phyloP scores from a whole-genome alignment of 2,113 vertebrate genomes.

The Gila orcuttii region DNA sequence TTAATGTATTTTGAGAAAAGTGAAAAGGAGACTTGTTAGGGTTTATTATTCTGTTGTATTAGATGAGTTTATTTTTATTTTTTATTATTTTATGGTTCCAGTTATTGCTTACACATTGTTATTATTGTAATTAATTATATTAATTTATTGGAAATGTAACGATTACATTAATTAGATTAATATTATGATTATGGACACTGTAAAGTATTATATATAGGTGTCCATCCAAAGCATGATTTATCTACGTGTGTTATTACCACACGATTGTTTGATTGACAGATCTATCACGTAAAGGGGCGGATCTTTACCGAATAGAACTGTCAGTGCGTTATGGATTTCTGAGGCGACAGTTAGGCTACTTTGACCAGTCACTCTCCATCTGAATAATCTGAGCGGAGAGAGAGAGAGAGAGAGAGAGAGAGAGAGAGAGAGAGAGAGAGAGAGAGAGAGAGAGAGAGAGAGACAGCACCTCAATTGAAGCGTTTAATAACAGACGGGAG shows the following conservation, averaged over 20 bases:
- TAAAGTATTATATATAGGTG: not conserved
- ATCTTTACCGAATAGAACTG: not conserved
- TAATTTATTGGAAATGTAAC: not conserved
- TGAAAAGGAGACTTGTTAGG: not conserved
- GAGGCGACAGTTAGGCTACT: not conserved
- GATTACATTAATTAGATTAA: not conserved
- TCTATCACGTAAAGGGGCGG: not conserved
- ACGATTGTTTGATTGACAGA: not conserved
- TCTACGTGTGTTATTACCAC: not conserved
- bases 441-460: slow-evolving; percentile 16
- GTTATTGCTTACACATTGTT: not conserved
- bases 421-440: slow-evolving; percentile 24
- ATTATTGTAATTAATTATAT: not conserved
- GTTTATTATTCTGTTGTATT: not conserved
- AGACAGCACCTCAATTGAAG: not conserved
- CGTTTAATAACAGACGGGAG: not conserved
- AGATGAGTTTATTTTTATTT: too few species aligned
- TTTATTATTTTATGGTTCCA: not conserved
- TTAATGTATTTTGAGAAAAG: not conserved
- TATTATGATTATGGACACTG: not conserved
- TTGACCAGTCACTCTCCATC: not conserved
- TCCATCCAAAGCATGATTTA: not conserved
- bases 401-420: slow-evolving; percentile 8
- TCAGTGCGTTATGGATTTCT: not conserved
- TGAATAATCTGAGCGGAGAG: not conserved